These are phyloP conservation scores for Nymphalis polychloros DNA, from an alignment of 2,888 invertebrate genomes.

Conservation along the genomic window DNA sequence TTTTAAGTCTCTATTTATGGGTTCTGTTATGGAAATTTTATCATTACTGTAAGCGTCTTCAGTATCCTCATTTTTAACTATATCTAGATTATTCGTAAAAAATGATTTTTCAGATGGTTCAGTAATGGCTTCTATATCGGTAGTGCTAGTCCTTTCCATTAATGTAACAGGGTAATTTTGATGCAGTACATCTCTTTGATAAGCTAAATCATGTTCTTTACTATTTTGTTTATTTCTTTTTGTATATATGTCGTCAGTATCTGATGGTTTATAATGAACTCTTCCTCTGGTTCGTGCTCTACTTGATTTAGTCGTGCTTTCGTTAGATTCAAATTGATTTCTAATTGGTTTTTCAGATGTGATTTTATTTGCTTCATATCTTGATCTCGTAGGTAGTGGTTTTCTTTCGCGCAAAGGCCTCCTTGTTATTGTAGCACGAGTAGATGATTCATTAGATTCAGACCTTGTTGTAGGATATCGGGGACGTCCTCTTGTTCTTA, in stretches of 20 bases:
- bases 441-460: constrained; percentile 67
- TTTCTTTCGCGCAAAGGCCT: constrained; percentile 79
- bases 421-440: constrained; percentile 68
- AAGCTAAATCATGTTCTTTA: constrained; percentile 77
- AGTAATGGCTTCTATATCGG: constrained; percentile 74
- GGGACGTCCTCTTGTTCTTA: constrained; percentile 66
- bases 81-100: constrained; percentile 51
- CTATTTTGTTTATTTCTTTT: constrained; percentile 53
- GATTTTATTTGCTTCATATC: constrained; percentile 70
- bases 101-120: constrained; percentile 59
- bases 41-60: constrained; percentile 74
- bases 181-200: constrained; percentile 83
- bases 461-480: constrained; percentile 69
- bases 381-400: constrained; percentile 63
- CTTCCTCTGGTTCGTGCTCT: constrained; percentile 76
- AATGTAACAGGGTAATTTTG: constrained; percentile 84
- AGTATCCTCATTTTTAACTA: constrained; percentile 57
- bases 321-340: constrained; percentile 56
- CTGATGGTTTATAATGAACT: constrained; percentile 74
- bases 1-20: constrained; percentile 52
- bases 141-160: constrained; percentile 74
- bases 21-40: constrained; percentile 60
- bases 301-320: constrained; percentile 62
- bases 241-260: constrained; percentile 63
- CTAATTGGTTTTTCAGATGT: constrained; percentile 63